Base-by-base conservation (phyloP, 2,888 invertebrate genomes). In the Lysandra coridon region DNA sequence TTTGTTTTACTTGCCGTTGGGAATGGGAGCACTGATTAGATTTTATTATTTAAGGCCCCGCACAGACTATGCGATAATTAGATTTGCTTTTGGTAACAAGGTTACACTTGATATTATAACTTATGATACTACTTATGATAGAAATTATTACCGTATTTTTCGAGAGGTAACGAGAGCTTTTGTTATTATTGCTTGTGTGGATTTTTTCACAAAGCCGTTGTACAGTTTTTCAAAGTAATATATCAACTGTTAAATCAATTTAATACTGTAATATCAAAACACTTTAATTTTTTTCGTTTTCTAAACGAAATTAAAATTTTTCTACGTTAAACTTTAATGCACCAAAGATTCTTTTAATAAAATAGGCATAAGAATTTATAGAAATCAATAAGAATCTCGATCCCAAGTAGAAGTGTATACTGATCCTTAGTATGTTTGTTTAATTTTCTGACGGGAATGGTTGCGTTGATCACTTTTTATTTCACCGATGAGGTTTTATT, bases 381-480 rank as follows among this genome's bases (percentile, higher is more conserved):
- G 37, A 37, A 40, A 40, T 40, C 2, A 33, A 14, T 5, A 69
- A 1, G 1, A 69, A 37, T 14, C 30, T 69, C 5, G 37, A 37
- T 33, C 12, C 12, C 14, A 64, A 23, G 33, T 33, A 33, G 30
- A 30, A 78, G 75, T 76, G 23, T 76, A 37, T 33, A 33, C 57
- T 0, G 33, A 7, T 1, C 57, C 76, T 75, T 30, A 33, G 6
- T 33, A 33, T 90, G 90, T 92, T 92, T 92, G 89, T 92, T 92
- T 91, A 89, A 85, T 85, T 85, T 85, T 84, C 83, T 81, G 80
- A 82, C 82, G 81, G 79, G 84, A 84, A 84, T 84, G 83, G 82
- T 82, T 82, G 84, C 86, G 88, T 86, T 91, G 90, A 92, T 92
- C 91, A 89, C 87, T 84, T 90, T 92, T 92, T 90, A 91, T 91